Percentiles rank a stretch among this genome's conserved stretches.
Evolutionary conservation across 30 jellyfish, hydroid and myxozoan species (phyloP).

Genomic region (Turritopsis dohrnii): DNA sequence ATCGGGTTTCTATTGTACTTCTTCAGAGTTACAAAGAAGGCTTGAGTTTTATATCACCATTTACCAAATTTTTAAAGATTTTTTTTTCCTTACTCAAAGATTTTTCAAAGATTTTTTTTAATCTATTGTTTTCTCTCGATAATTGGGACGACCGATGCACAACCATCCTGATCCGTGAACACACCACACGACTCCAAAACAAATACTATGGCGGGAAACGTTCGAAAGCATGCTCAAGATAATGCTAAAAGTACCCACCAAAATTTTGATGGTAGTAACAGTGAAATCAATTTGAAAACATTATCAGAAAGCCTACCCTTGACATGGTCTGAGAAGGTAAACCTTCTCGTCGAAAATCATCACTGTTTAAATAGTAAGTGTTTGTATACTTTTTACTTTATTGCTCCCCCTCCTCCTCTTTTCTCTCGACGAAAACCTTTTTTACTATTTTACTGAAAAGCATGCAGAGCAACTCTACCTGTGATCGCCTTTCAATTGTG

Average conservation of each 20-base stretch:
- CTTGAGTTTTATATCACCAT: too few species aligned
- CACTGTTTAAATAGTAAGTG: background rate
- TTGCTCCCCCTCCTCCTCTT: background rate
- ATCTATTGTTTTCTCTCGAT: too few species aligned
- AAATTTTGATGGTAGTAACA: background rate
- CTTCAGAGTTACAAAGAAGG: too few species aligned
- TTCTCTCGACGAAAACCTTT: background rate
- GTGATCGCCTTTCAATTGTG: background rate
- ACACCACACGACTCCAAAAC: background rate
- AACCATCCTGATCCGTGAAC: background rate
- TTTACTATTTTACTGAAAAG: background rate
- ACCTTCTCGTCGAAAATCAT: background rate
- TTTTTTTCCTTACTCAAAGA: too few species aligned
- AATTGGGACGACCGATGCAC: background rate
- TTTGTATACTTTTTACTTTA: background rate
- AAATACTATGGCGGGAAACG: background rate
- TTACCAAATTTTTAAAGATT: too few species aligned
- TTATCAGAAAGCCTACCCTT: constrained; percentile 8
- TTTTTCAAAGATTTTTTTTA: too few species aligned
- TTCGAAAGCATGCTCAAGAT: background rate
- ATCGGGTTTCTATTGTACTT: too few species aligned
- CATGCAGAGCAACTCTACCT: background rate
- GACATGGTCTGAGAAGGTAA: constrained; percentile 11
- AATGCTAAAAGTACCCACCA: background rate
- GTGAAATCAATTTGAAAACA: background rate